Evolutionary conservation across 2,797 vertebrate species (phyloP), one percentile per base, ranked within the genome.

Genomic region (Gymnodraco acuticeps): DNA sequence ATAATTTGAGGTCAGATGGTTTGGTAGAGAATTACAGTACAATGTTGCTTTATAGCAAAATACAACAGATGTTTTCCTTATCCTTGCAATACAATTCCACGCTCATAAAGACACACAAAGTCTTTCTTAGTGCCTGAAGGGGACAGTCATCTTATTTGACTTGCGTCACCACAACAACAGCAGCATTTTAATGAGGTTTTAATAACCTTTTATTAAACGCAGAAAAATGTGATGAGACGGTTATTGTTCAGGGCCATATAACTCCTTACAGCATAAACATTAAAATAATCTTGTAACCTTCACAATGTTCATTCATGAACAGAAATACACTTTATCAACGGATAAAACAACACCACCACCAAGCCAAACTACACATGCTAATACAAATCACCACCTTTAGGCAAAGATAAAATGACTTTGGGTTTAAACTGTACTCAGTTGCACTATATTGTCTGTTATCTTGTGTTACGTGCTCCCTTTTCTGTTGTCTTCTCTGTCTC

Each of bases 151-250:
- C n/a, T 52, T 47, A 48, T 50, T 58, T 78, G 48, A 38, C 11
- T 67, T 41, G 27, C 10, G 11, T 64, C 42, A 65, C 20, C 0
- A 8, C 33, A 5, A 33, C 33, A 38, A 38, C 33, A 63, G 50
- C 23, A 70, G 23, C 65, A 43, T 73, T 76, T 81, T 60, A 14
- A 15, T 15, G 45, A 53, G 58, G n/a, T 69, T 82, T 83, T 68
- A 67, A 77, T 64, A 15, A 55, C 42, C 42, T 79, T 64, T 80
- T 82, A 77, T 80, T 45, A 70, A 79, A 77, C 63, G 73, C n/a
- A 80, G 43, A 23, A 5, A 60, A 10, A 41, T 54, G 41, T 23
- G 59, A 65, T 3, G 55, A 70, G 55, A 76, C 63, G 67, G 68
- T 69, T 81, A 59, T 66, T 75, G 60, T 74, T 68, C 55, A 70